Evolutionary conservation across 2,888 invertebrate species (phyloP), one percentile per base, ranked within the genome.

Genomic region (Trichogramma dendrolimi): DNA sequence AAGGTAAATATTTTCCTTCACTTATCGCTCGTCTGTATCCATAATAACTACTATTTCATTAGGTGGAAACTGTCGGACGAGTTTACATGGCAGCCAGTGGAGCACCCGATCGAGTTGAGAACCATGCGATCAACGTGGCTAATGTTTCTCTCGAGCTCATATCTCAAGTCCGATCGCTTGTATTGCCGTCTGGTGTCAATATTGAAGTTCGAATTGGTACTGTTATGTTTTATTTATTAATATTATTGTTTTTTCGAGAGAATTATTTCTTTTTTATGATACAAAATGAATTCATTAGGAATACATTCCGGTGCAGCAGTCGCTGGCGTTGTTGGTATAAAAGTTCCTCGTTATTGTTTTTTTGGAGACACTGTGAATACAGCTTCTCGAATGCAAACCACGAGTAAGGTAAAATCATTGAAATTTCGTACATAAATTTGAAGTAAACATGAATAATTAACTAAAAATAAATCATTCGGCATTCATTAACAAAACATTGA

Each of bases 61-160:
- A 92, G 92, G 94, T 95, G 62, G 95, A 95, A 81, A 95, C 95
- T 0, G 92, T 95, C 1, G 95, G 94, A n/a, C 90, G 88, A 76
- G 87, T 88, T 55, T 95, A 95, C 78, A 94, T 95, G 94, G 87
- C 92, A 44, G 94, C 93, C 5, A 91, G 93, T 52, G 95, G 95
- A 0, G 90, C 91, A 1, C 94, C 94, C 0, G 92, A 94, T 73
- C 81, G 85, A 50, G 85, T 86, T 49, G 83, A 86, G 2, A 79
- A 85, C 11, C 94, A 95, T 77, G 91, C 92, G 0, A 83, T 85
- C 63, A 86, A 90, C 66, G 87, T 92, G 10, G 90, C 91, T 2
- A 88, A 90, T 71, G 86, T 93, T 4, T 89, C 92, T 0, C 80
- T 94, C 10, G 87, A 89, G 65, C 86, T 94, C 71, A 82, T 89